Evolutionary conservation across 2,888 invertebrate species (phyloP), one percentile per base, ranked within the genome.

Genomic region (Euphydryas editha): DNA sequence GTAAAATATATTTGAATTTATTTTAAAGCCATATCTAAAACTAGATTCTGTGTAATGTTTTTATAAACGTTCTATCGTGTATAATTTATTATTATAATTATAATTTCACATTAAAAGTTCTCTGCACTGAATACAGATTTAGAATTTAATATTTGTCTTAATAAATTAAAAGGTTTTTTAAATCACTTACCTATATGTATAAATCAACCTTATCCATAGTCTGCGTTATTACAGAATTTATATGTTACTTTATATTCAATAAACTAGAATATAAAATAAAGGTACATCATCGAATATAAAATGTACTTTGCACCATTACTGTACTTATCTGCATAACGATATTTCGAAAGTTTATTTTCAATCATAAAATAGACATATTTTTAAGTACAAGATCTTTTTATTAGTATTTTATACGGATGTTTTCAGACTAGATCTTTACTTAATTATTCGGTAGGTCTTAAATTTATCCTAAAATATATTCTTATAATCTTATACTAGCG

Each of bases 371-470:
- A 56, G 36, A 21, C 17, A 36, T 1, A 18, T 18, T 39, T 56
- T 37, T 56, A 56, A 56, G 37, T 56, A 56, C 56, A 56, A 56
- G 37, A 37, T 55, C 55, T 8, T 36, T 3, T 11, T 11, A 13
- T 17, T 55, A 55, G 15, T 49, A 21, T 24, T 7, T 20, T 51
- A 51, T 7, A 15, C 24, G n/a, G n/a, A 51, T 51, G 24, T n/a
- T 51, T n/a, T 24, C 20, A n/a, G 49, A 51, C 49, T 51, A 51
- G 49, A 51, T 56, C 11, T 56, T 37, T 56, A 37, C 15, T 39
- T 56, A 18, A 37, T 13, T 56, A 56, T 37, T 56, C 37, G 56
- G 56, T 56, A 37, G 56, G 55, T 18, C 55, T 37, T 56, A 55
- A 21, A 8, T 10, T 56, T 49, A 24, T 6, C 7, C 21, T 49